Evolutionary conservation across 1,140 invertebrate species (phyloP).

Genomic region (Myzus persicae): DNA sequence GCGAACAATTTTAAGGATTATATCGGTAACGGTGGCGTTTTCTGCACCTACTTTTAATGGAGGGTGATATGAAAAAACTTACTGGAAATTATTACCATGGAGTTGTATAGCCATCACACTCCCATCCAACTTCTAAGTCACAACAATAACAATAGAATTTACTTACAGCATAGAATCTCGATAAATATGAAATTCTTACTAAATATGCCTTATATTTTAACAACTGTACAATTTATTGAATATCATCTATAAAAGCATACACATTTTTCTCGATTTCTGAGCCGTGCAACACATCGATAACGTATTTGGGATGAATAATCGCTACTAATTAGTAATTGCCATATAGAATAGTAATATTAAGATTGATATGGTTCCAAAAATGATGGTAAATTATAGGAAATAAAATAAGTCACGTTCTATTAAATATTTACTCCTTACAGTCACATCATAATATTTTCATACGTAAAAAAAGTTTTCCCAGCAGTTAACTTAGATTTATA

Average conservation of each 20-base stretch:
- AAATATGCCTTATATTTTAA: neutral
- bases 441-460: no score
- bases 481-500: no score
- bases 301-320: neutral
- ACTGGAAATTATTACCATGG: neutral
- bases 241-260: neutral
- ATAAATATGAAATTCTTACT: neutral
- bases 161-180: neutral
- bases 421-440: no score
- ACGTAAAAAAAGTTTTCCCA: no score
- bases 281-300: neutral
- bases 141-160: neutral
- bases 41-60: neutral
- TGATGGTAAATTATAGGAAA: no score
- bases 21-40: neutral
- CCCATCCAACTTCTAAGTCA: neutral
- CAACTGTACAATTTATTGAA: neutral
- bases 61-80: neutral
- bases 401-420: no score
- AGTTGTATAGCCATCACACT: neutral
- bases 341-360: no score
- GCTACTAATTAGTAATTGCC: neutral
- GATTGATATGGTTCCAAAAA: no score
- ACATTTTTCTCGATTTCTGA: neutral
- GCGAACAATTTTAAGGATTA: neutral